A percentile compares a stretch with the other conserved stretches of the same genome.
Conservation (phyloP, 2,113 vertebrate genomes). For the Lipotes vexillifer region DNA sequence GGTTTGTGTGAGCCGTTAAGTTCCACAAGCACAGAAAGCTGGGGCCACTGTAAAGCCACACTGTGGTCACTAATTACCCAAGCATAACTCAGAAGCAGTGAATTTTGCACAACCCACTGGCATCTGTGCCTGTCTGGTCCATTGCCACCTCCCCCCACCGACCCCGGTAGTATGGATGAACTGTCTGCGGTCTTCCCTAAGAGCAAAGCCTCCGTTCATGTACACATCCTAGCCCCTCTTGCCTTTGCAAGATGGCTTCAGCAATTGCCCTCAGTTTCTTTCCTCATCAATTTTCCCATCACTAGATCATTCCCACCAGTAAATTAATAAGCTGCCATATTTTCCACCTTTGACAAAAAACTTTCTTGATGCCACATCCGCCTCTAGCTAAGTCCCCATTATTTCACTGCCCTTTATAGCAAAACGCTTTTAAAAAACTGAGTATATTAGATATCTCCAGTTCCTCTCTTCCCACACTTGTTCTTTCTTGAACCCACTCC, state of each 20-base stretch:
- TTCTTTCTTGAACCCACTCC: neutral
- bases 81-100: too few species aligned
- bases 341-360: neutral
- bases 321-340: neutral
- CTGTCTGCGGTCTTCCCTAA: neutral
- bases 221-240: neutral
- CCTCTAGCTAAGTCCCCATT: neutral
- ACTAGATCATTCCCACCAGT: neutral
- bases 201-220: neutral
- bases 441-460: neutral
- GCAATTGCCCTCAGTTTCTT: neutral
- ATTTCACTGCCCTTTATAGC: neutral
- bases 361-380: neutral
- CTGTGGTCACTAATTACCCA: neutral
- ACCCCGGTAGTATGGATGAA: too few species aligned
- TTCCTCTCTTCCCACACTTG: neutral
- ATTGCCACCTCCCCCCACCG: rapidly evolving
- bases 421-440: neutral
- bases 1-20: neutral
- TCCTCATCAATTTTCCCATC: neutral
- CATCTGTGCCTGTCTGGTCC: rapidly evolving
- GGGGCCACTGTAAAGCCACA: neutral
- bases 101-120: neutral
- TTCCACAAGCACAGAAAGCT: neutral
- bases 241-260: neutral